phyloP scores from a whole-genome alignment of 2,797 vertebrate genomes.

The Ctenosaura bakeri region DNA sequence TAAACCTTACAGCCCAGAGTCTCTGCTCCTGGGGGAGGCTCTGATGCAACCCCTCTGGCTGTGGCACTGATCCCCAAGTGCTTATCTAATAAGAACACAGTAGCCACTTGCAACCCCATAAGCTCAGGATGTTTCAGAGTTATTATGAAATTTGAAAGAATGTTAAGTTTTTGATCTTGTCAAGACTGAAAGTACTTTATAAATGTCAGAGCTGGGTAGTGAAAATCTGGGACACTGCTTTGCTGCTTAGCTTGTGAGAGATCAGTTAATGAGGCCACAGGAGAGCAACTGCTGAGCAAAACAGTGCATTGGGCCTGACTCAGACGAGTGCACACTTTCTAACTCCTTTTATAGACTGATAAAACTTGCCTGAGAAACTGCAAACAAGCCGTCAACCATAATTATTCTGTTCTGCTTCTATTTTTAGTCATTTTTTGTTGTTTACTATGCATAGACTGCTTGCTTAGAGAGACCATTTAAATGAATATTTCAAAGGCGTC shows the following conservation, averaged over 20 bases:
- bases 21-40: slow-evolving; percentile 43
- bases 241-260: slow-evolving; percentile 51
- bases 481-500: neutral
- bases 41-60: neutral
- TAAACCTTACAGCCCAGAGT: neutral
- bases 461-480: neutral
- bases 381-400: slow-evolving; percentile 30
- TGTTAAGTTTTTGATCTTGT: slow-evolving; percentile 81
- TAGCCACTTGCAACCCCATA: slow-evolving; percentile 57
- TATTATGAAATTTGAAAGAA: slow-evolving; percentile 80
- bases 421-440: neutral
- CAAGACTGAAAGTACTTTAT: slow-evolving; percentile 70
- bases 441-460: neutral
- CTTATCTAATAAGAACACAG: slow-evolving; percentile 68
- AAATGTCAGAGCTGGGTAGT: slow-evolving; percentile 76
- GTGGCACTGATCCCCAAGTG: slow-evolving; percentile 45
- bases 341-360: neutral
- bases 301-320: slow-evolving; percentile 30
- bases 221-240: slow-evolving; percentile 74
- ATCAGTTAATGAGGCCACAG: slow-evolving; percentile 81
- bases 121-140: slow-evolving; percentile 67
- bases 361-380: neutral
- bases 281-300: slow-evolving; percentile 69
- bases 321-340: neutral
- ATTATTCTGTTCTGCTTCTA: neutral